Base-by-base conservation (phyloP, 2,888 invertebrate species). In the Hedychridium roseum region DNA sequence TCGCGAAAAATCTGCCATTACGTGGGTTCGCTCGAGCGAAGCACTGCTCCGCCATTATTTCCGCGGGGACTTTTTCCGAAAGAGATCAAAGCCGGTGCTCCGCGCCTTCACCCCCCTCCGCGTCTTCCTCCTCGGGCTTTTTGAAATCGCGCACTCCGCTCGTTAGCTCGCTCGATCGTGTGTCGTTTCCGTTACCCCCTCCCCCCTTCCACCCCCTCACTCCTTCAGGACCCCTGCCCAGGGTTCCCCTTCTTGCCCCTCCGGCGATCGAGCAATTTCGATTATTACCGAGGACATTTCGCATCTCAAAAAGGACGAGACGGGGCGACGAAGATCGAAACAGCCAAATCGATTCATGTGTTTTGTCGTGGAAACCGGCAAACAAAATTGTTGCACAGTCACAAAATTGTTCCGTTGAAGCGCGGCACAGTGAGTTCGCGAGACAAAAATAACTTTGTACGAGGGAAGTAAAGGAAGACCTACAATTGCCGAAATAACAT, bases 1-100 rank as follows among this genome's bases (percentile, higher is more conserved):
- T 46, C 50, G 37, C 43, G 28, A n/a, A 36, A 50, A 50, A 38
- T 53, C 45, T 30, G 30, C 35, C 47, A 45, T 53, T 44, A 50
- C 45, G 45, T 36, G 38, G 15, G 44, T 41, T 30, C 35, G 42
- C 50, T 39, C 50, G 45, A 44, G 34, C 18, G 49, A 41, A 42
- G 45, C 48, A 31, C 20, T 12, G 36, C 35, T 12, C 21, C 38
- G 14, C 31, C 38, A 43, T 55, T 44, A 43, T 50, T 50, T 44
- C 36, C 43, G 17, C 7, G n/a, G n/a, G 20, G 20, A 36, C 30
- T 36, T 35, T 35, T 27, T 35, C 21, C 7, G 36, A 45, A 50
- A 3, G 23, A 34, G 44, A 50, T 53, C 53, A 42, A 38, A 42
- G 44, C 30, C 17, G 6, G 31, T 31, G 15, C 7, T 31, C 6